Percentiles rank a stretch among this genome's conserved stretches.
These are phyloP conservation scores for Drosophila stalkeri DNA, from an alignment of 2,888 invertebrate genomes.

Conservation along the genomic window DNA sequence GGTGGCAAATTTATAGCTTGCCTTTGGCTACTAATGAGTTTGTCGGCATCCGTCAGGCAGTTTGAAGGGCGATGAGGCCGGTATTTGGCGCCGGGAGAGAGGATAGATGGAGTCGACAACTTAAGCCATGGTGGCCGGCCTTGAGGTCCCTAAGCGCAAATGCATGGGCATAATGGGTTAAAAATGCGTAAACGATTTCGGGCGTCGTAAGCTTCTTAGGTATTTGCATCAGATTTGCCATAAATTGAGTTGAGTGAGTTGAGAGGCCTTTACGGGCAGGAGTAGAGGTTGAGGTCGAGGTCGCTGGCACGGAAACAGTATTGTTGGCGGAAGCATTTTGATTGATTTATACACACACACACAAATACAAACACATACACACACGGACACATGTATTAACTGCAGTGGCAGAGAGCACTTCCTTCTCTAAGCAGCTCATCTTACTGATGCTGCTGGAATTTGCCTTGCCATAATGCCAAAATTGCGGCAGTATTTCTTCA, in stretches of 20 bases:
- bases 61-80: conserved; percentile 14
- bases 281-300: conserved; percentile 9
- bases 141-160: conserved; percentile 24
- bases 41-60: conserved; percentile 71
- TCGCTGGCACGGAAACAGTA: conserved; percentile 30
- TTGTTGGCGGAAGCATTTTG: conserved; percentile 70
- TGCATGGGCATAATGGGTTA: conserved; percentile 66
- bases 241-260: conserved; percentile 53
- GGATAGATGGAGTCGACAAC: conserved; percentile 21
- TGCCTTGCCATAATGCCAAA: conserved; percentile 60
- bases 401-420: conserved; percentile 40
- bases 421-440: conserved; percentile 45
- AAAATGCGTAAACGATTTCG: conserved; percentile 77
- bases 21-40: conserved; percentile 76
- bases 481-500: conserved; percentile 74
- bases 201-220: conserved; percentile 78
- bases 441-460: conserved; percentile 49
- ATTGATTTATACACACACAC: conserved; percentile 72
- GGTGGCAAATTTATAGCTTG: conserved; percentile 73
- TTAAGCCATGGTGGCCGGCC: conserved; percentile 52
- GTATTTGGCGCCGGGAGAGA: neutral
- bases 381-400: conserved; percentile 20
- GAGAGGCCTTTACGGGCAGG: neutral
- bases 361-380: conserved; percentile 46
- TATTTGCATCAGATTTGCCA: conserved; percentile 74